A percentile compares a stretch with the other conserved stretches of the same genome.
Conservation (phyloP, 2,113 vertebrate species). For the Tachycineta bicolor region DNA sequence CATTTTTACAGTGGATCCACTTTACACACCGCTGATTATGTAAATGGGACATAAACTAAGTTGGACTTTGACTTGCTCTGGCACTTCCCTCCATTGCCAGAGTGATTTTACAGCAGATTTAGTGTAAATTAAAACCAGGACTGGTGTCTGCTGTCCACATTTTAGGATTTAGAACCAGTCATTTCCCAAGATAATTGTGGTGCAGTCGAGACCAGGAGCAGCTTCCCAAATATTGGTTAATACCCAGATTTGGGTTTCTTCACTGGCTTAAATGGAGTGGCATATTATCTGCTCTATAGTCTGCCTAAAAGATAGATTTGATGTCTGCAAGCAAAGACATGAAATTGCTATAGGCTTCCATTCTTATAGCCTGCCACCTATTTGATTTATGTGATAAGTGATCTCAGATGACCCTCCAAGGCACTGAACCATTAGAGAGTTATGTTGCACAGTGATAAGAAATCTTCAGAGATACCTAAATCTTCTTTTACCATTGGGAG, state of each 20-base stretch:
- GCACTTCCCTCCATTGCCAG: background rate
- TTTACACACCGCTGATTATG: background rate
- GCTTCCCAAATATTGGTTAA: slow-evolving; percentile 44
- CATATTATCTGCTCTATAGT: slow-evolving; percentile 58
- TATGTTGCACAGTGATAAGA: slow-evolving; percentile 71
- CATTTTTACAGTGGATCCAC: background rate
- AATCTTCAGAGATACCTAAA: slow-evolving; percentile 75
- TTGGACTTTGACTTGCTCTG: background rate
- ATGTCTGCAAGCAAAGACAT: slow-evolving; percentile 63
- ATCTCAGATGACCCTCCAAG: slow-evolving; percentile 71
- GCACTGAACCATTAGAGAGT: slow-evolving; percentile 70
- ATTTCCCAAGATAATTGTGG: slow-evolving; percentile 34
- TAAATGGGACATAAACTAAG: slow-evolving; percentile 22
- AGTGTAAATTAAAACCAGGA: background rate
- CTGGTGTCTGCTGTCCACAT: background rate
- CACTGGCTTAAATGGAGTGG: slow-evolving; percentile 44
- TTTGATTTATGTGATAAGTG: slow-evolving; percentile 75
- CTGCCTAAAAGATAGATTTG: slow-evolving; percentile 64
- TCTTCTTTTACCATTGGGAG: slow-evolving; percentile 62
- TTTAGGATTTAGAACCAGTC: slow-evolving; percentile 30
- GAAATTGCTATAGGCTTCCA: slow-evolving; percentile 57
- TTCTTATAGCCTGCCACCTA: slow-evolving; percentile 57
- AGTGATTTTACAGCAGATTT: slow-evolving; percentile 2
- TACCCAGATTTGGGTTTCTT: slow-evolving; percentile 47
- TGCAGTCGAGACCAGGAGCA: slow-evolving; percentile 22